A percentile compares a stretch with the other conserved stretches of the same genome.
Conservation (phyloP, 1,140 invertebrate genomes). For the Ceratina calcarata region DNA sequence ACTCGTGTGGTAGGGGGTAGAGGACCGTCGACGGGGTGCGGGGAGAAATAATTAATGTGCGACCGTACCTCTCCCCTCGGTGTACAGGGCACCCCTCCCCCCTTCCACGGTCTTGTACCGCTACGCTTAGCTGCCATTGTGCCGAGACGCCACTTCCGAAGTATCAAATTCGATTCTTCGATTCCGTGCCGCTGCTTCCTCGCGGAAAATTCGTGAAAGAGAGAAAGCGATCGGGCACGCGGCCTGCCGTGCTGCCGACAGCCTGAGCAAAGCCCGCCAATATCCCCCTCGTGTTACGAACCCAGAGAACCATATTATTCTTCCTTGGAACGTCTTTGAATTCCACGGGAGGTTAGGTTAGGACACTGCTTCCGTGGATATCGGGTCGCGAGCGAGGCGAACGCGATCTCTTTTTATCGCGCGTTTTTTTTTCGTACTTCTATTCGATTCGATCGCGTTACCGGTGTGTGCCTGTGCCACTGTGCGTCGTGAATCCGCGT, state of each 20-base stretch:
- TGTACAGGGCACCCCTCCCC: constrained; percentile 48
- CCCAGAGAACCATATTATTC: constrained; percentile 3
- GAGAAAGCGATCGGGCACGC: neutral
- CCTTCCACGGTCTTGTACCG: constrained; percentile 64
- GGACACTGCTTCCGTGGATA: constrained; percentile 64
- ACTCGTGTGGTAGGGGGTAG: constrained; percentile 60
- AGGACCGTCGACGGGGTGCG: constrained; percentile 59
- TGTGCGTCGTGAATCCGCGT: constrained; percentile 23
- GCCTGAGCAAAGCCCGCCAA: constrained; percentile 32
- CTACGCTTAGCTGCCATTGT: constrained; percentile 76
- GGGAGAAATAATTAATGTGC: constrained; percentile 76
- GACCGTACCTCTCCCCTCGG: constrained; percentile 67
- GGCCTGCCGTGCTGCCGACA: neutral
- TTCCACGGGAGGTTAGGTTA: constrained; percentile 64
- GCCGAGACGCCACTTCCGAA: constrained; percentile 76
- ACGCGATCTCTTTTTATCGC: constrained; percentile 34
- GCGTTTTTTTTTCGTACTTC: constrained; percentile 5
- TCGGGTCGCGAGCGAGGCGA: constrained; percentile 44
- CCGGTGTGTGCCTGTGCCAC: constrained; percentile 4
- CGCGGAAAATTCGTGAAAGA: constrained; percentile 15
- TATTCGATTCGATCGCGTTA: constrained; percentile 12
- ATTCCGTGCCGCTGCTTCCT: constrained; percentile 46
- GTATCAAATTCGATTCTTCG: constrained; percentile 72
- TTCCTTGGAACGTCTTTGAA: constrained; percentile 48
- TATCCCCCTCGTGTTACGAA: constrained; percentile 17